A percentile compares a stretch with the other conserved stretches of the same genome.
phyloP scores from a whole-genome alignment of 37 sponge, comb jelly and placozoan genomes.

The Chondrilla cf. caribensis region DNA sequence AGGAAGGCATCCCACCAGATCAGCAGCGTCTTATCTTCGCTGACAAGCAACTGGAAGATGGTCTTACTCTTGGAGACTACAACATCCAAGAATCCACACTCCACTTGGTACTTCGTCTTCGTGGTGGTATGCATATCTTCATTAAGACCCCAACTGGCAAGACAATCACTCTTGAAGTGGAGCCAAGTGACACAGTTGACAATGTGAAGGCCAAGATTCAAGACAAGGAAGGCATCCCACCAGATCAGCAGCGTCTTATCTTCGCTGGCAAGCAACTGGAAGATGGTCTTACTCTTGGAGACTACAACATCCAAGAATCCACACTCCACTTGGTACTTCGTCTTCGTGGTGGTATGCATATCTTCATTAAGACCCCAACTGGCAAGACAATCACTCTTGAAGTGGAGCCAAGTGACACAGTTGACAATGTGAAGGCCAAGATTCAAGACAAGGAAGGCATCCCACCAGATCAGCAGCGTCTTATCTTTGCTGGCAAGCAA shows the following conservation, averaged over 20 bases:
- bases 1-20: conserved; percentile 93
- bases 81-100: not conserved
- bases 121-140: conserved; percentile 74
- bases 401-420: conserved; percentile 21
- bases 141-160: conserved; percentile 77
- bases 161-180: conserved; percentile 76
- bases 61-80: not conserved
- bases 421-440: not conserved
- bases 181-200: conserved; percentile 71
- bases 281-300: conserved; percentile 69
- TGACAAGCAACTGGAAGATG: conserved; percentile 78
- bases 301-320: conserved; percentile 76
- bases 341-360: conserved; percentile 54
- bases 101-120: not conserved
- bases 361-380: not conserved
- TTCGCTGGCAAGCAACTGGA: conserved; percentile 78
- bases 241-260: conserved; percentile 76
- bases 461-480: conserved; percentile 35
- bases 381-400: conserved; percentile 47
- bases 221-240: conserved; percentile 79
- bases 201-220: conserved; percentile 79
- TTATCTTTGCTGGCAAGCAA: conserved; percentile 21
- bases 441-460: conserved; percentile 44
- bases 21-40: conserved; percentile 95
- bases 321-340: conserved; percentile 48